Evolutionary conservation across 2,888 invertebrate species (phyloP), one percentile per base, ranked within the genome.

Genomic region (Scelioninae gen. 1): DNA sequence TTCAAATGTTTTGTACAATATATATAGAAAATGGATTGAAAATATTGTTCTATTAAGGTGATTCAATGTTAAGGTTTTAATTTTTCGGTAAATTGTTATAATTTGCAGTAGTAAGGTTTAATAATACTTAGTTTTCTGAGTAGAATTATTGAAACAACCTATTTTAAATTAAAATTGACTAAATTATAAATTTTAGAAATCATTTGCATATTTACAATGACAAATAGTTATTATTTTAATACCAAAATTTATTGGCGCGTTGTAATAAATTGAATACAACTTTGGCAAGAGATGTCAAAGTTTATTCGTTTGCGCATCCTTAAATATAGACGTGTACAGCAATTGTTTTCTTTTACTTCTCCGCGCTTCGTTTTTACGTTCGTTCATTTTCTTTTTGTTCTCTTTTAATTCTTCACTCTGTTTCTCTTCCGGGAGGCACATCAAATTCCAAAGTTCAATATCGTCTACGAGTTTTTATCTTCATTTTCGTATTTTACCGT

Each of bases 381-480:
- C 79, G 43, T 58, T 53, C 55, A 74, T 38, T 55, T 49, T 55
- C 68, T 66, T 53, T 79, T 68, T 66, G 66, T 55, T 51, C 65
- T 40, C 32, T 68, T 56, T 74, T 62, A 55, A 43, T 74, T 74
- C 58, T 62, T 65, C 56, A 56, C 34, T 32, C 34, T 32, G 63
- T 40, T 75, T 69, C 75, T 81, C 69, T 69, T 81, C 75, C 75
- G 75, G 68, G 51, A 69, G 68, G 15, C 62, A 23, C 62, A 53
- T 81, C 75, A 40, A 74, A 75, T 74, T 75, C 63, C 65, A 75
- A 75, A 81, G 75, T 81, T 75, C 80, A 74, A 66, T 63, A 51
- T 68, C 34, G 66, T 29, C 45, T 51, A 68, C 60, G 23, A 34
- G 58, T 31, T 51, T 60, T 43, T 58, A 13, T 65, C 38, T 56